These are phyloP conservation scores for Chorisops tibialis DNA, from an alignment of 2,888 invertebrate genomes.

Conservation along the genomic window DNA sequence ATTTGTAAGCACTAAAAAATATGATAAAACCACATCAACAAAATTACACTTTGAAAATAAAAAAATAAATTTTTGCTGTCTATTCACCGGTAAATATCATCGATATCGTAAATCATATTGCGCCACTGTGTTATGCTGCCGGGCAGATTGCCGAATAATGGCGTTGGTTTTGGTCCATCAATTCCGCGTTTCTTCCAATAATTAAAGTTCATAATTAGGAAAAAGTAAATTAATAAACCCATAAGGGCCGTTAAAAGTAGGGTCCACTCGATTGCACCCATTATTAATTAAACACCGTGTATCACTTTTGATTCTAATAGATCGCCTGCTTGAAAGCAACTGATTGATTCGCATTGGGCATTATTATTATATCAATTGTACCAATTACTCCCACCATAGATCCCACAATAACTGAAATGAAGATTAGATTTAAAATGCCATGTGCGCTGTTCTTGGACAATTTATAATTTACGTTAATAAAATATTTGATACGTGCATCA, in stretches of 20 bases:
- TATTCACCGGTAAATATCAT: slow-evolving; percentile 49
- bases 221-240: slow-evolving; percentile 36
- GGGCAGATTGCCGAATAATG: slow-evolving; percentile 47
- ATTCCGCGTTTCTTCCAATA: slow-evolving; percentile 50
- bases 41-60: background rate
- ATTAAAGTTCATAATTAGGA: slow-evolving; percentile 43
- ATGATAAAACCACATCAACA: background rate
- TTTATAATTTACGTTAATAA: too few species aligned
- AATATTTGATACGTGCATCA: too few species aligned
- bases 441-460: too few species aligned
- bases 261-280: slow-evolving; percentile 1
- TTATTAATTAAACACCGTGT: too few species aligned
- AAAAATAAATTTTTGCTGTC: background rate
- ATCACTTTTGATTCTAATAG: too few species aligned
- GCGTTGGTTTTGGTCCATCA: slow-evolving; percentile 45
- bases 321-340: too few species aligned
- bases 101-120: slow-evolving; percentile 44
- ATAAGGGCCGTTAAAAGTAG: background rate
- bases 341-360: too few species aligned
- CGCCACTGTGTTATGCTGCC: slow-evolving; percentile 39
- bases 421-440: too few species aligned
- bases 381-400: too few species aligned
- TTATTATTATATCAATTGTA: too few species aligned
- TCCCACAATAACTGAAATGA: too few species aligned
- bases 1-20: slow-evolving; percentile 29